Evolutionary conservation across 2,113 vertebrate genomes (phyloP).

Genomic region (Planiliza haematocheilus): DNA sequence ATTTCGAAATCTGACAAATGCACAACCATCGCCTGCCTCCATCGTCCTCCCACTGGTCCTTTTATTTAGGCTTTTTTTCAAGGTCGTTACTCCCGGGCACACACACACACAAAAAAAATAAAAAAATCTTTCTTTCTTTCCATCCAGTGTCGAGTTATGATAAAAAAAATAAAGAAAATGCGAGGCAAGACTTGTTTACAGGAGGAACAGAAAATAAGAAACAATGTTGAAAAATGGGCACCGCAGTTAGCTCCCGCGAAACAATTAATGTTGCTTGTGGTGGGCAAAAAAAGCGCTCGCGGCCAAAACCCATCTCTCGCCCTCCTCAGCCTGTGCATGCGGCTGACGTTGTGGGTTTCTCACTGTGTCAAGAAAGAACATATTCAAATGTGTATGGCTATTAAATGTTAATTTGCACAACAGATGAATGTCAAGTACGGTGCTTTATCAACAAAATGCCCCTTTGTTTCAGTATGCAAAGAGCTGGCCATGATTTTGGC

Average conservation of each 20-base stretch:
- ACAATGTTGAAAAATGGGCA: conserved; percentile 68
- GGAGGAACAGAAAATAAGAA: conserved; percentile 62
- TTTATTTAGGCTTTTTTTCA: conserved; percentile 43
- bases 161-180: conserved; percentile 52
- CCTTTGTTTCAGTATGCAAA: conserved; percentile 65
- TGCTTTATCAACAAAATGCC: conserved; percentile 76
- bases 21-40: conserved; percentile 37
- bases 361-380: conserved; percentile 72
- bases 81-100: conserved; percentile 57
- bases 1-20: conserved; percentile 64
- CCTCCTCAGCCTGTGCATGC: conserved; percentile 42
- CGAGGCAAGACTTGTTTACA: conserved; percentile 69
- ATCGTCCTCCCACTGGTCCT: conserved; percentile 52
- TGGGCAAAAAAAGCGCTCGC: conserved; percentile 68
- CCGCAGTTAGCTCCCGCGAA: conserved; percentile 58
- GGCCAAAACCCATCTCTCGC: conserved; percentile 73
- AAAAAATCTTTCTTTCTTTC: conserved; percentile 20
- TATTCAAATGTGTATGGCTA: conserved; percentile 79
- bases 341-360: conserved; percentile 60
- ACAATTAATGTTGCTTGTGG: conserved; percentile 73
- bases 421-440: conserved; percentile 75
- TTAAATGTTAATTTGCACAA: conserved; percentile 82
- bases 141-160: conserved; percentile 48
- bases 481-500: conserved; percentile 53
- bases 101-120: neutral